Evolutionary conservation across 2,113 vertebrate species (phyloP), one percentile per base, ranked within the genome.

Genomic region (Kryptolebias marmoratus): DNA sequence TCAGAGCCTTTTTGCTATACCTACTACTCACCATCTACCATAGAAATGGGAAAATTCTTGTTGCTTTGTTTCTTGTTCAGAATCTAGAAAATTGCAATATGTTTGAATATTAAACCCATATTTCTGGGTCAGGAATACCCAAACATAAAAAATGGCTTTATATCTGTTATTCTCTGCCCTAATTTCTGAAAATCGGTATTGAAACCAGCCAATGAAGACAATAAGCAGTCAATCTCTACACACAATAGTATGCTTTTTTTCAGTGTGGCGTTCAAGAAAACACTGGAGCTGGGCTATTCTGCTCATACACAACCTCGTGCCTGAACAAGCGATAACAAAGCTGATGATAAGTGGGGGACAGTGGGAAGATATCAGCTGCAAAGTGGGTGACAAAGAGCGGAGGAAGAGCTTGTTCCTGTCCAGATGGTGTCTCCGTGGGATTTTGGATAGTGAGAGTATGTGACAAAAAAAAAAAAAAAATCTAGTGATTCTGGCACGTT

Each of bases 341-440:
- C 36, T 28, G 54, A 22, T 42, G 49, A 72, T 11, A 6, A 56
- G 60, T 1, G 65, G 71, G 32, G 28, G 42, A 67, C 45, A 45
- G 57, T 47, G 49, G 48, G 68, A 27, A 66, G 47, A 47, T 42
- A 67, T 56, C 70, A 82, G 66, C 74, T 60, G 70, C 47, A 71
- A 77, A 73, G 82, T 81, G 83, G 84, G 82, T 69, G 87, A 88
- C 66, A 77, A 79, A 84, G 56, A 73, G 83, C 5, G 39, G 73
- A 82, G 87, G 83, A 80, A 75, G 84, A 59, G 68, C 44, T 30
- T 73, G 80, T 92, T 91, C 89, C 87, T 80, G 87, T 88, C 85
- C 91, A 92, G 91, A 91, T 89, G 91, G 91, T 84, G 75, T 44
- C 88, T 89, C 87, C 22, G 75, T 73, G 70, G 89, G 73, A 84